Base-by-base conservation (phyloP, 2,888 invertebrate species). In the Drosophila kanekoi region DNA sequence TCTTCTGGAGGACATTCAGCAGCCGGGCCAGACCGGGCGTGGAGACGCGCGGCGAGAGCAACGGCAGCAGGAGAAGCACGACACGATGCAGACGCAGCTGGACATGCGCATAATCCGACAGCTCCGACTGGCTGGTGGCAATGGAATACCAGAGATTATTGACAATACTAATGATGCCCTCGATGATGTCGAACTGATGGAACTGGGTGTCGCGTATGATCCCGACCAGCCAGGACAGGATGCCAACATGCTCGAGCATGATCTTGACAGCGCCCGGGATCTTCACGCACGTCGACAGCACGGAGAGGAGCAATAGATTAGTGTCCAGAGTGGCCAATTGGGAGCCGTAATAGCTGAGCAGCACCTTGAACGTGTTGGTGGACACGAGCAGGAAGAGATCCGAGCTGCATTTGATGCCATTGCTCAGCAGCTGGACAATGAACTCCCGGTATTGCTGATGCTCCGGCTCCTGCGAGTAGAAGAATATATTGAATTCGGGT, bases 401-500 rank as follows among this genome's bases (percentile, higher is more conserved):
- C 0, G 94, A 93, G 81, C 95, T 94, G 0, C 95, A 95, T 87
- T 95, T 95, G 40, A 97, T 93, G 1, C 98, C 97, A 80, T 97
- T 95, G 14, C 93, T 93, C 35, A 98, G 93, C 9, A 97, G 92
- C 79, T 95, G 94, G 10, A 98, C 92, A 37, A 98, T 95, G 95
- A 98, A 98, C 28, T 93, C 92, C 45, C 96, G 93, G 82, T 97
- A 95, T 0, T 94, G 94, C 18, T 94, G 93, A 57, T 94, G 93
- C 78, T 96, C 94, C 0, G 96, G 93, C 60, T 96, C 96, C 10
- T 95, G 94, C 70, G 96, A 97, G 89, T 97, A 96, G 89, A 98
- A 96, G 38, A 98, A 94, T 54, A 96, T 95, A 67, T 97, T 95
- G 87, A 98, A 95, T 90, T 98, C 98, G 0, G 98, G 98, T n/a